Base-by-base conservation (phyloP, 2,113 vertebrate genomes). In the Tiliqua scincoides region DNA sequence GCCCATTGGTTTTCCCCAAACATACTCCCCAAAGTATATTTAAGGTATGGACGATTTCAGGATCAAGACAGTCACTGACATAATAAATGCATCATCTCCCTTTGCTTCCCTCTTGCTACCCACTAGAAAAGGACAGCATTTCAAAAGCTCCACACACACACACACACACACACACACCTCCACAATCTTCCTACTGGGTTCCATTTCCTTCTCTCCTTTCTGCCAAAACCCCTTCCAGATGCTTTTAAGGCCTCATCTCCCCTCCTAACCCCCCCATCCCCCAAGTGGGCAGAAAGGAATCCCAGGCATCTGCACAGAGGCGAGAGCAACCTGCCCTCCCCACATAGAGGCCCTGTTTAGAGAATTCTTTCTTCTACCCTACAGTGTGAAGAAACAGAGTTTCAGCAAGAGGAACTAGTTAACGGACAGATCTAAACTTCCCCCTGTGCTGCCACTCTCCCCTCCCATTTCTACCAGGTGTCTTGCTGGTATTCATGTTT, bases 31-130 rank as follows among this genome's bases (percentile, higher is more conserved):
- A 70, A 35, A 70, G 10, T 32, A 32, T 8, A 32, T 8, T 67
- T 67, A 68, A 32, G 17, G 54, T 9, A 57, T 15, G 54, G 11
- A 57, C 17, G 5, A 17, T 57, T 57, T 12, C 11, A 17, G 54
- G 67, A 14, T 2, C 12, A 32, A 5, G 32, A 15, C 17, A 17
- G 32, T 35, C 68, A 1, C 18, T n/a, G 17, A 2, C 15, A 35
- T 18, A 70, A 68, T 6, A 18, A 27, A 65, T 1, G 79, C 89
- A 92, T 90, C 91, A 92, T 89, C 84, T 0, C 0, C 18, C 27
- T 12, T 70, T 79, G 65, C 67, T 48, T 2, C 8, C 23, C 35
- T 10, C 17, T 27, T 11, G 1, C 3, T 15, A 1, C 72, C 23
- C 52, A 7, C 0, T 5, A 5, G 21, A 1, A 0, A 85, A 79